Conservation (phyloP, 2,797 vertebrate species). For the Mus spretus region DNA sequence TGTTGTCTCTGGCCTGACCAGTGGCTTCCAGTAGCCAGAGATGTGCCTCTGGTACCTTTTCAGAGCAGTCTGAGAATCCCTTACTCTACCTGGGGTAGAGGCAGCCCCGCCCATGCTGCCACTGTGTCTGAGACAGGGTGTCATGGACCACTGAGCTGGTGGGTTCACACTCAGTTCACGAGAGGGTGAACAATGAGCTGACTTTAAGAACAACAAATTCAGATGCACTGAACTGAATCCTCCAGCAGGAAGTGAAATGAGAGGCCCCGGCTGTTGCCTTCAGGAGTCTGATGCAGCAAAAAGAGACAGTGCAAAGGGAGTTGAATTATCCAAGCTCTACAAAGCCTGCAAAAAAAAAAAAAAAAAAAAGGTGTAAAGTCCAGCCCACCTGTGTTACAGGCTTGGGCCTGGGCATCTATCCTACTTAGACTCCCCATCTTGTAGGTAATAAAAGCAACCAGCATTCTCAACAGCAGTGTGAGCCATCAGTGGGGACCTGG, state of each 20-base stretch:
- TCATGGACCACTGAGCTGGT: neutral
- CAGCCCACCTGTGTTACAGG: neutral
- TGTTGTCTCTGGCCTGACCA: neutral
- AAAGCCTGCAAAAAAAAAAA: neutral
- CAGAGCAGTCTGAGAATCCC: neutral
- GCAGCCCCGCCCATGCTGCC: neutral
- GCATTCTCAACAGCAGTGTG: neutral
- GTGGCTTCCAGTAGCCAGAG: neutral
- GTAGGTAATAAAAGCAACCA: neutral
- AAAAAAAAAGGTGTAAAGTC: neutral
- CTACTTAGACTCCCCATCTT: neutral
- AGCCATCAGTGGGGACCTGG: neutral
- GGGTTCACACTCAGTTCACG: neutral
- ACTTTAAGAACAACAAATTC: conserved; percentile 28
- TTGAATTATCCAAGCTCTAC: neutral
- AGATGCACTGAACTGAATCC: neutral
- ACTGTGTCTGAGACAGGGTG: neutral
- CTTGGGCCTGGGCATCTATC: neutral
- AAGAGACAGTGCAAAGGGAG: neutral
- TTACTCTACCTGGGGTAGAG: neutral
- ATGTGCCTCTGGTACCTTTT: neutral
- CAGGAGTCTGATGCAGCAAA: neutral
- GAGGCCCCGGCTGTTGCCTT: neutral
- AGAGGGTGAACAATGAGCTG: neutral
- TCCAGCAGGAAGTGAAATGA: conserved; percentile 17